Percentiles rank a stretch among this genome's conserved stretches.
These are phyloP conservation scores for Tetragonula carbonaria DNA, from an alignment of 2,888 invertebrate species.

Conservation along the genomic window DNA sequence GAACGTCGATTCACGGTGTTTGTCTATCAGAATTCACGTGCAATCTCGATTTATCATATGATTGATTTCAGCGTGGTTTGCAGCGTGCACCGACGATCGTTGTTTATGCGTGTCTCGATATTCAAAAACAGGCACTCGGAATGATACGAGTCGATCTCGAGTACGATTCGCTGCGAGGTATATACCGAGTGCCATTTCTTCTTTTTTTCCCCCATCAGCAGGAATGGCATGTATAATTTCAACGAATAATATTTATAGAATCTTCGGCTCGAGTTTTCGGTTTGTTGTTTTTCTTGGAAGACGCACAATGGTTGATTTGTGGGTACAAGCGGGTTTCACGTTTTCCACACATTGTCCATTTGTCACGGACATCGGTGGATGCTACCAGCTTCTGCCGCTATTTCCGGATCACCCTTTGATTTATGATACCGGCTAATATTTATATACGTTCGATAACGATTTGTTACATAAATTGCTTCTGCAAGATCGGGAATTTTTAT, in stretches of 20 bases:
- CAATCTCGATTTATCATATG: conserved; percentile 36
- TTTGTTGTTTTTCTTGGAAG: not conserved
- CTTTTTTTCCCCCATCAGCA: no score
- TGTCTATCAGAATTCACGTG: conserved; percentile 34
- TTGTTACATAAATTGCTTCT: not conserved
- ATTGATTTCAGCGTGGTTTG: conserved; percentile 28
- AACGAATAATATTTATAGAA: not conserved
- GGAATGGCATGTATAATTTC: not conserved
- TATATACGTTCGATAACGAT: not conserved
- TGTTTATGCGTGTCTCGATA: not conserved
- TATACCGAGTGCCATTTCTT: no score
- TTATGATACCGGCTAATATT: not conserved
- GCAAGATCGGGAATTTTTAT: not conserved
- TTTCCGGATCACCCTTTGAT: not conserved
- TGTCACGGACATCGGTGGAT: conserved; percentile 2
- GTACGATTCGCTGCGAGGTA: not conserved
- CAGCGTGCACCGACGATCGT: not conserved
- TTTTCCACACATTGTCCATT: not conserved
- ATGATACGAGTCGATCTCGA: not conserved
- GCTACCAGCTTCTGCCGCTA: not conserved
- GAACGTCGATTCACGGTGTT: conserved; percentile 24
- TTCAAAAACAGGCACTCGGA: not conserved
- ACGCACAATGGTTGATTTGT: not conserved
- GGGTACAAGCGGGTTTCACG: not conserved
- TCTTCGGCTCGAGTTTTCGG: not conserved